phyloP scores from a whole-genome alignment of 2,113 vertebrate genomes.

The Hepsetus odoe region DNA sequence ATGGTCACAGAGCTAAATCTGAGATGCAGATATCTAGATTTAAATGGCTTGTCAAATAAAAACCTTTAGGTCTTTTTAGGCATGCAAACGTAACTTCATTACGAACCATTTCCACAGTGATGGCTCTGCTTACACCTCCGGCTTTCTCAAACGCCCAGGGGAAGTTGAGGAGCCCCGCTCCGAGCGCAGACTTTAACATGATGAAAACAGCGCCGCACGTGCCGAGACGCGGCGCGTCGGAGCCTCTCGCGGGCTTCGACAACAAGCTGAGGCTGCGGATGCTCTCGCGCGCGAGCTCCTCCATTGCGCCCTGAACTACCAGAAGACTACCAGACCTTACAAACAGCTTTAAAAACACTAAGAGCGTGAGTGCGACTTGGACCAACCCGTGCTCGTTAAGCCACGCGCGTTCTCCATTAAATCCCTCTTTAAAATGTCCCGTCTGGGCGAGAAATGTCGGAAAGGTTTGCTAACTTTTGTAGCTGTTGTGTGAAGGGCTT shows the following conservation, averaged over 20 bases:
- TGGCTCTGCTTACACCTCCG: constrained; percentile 79
- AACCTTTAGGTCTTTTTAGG: too few species aligned
- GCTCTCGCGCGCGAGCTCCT: constrained; percentile 75
- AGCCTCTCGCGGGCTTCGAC: constrained; percentile 65
- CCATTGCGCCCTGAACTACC: constrained; percentile 74
- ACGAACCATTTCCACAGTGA: constrained; percentile 89
- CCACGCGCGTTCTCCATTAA: constrained; percentile 14
- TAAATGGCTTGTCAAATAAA: too few species aligned
- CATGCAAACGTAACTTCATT: not conserved
- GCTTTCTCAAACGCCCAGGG: constrained; percentile 93
- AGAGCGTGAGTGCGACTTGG: not conserved
- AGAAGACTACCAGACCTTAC: not conserved
- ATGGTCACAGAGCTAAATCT: too few species aligned
- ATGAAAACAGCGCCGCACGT: constrained; percentile 87
- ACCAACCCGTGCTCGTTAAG: not conserved
- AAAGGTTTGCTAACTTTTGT: constrained; percentile 18
- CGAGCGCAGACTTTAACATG: constrained; percentile 90
- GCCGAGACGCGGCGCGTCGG: constrained; percentile 73
- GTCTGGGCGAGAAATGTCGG: constrained; percentile 45
- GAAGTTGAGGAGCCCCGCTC: constrained; percentile 92
- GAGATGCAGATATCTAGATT: too few species aligned
- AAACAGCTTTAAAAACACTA: not conserved
- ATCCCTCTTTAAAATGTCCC: constrained; percentile 43
- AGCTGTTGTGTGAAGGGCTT: constrained; percentile 16
- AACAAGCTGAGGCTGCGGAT: constrained; percentile 75